phyloP scores from a whole-genome alignment of 2,797 vertebrate species.

The Malurus splendens region DNA sequence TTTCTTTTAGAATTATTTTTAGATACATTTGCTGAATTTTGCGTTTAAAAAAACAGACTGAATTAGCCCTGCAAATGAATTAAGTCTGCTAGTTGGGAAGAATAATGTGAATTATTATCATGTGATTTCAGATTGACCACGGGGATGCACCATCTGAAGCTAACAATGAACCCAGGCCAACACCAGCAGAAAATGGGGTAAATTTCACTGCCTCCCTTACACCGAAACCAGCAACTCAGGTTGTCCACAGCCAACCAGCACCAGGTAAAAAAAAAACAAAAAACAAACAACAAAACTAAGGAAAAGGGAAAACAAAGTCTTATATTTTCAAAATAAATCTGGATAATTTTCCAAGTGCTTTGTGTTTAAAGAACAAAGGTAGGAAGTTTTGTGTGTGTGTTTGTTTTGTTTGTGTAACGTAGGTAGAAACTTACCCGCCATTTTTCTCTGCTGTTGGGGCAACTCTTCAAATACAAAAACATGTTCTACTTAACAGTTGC shows the following conservation, averaged over 20 bases:
- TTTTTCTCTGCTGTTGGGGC: background rate
- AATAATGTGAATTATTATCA: background rate
- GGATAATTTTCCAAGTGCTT: background rate
- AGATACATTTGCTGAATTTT: background rate
- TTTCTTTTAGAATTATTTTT: background rate
- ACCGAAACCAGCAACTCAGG: conserved; percentile 83
- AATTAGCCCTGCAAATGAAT: background rate
- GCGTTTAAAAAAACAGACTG: background rate
- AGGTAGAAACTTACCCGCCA: background rate
- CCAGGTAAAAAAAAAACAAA: conserved; percentile 75
- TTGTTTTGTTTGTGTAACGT: background rate
- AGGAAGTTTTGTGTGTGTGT: too few relatives aligned
- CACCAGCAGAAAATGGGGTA: conserved; percentile 90
- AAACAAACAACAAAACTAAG: background rate
- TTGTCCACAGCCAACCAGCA: conserved; percentile 81
- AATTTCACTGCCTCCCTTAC: conserved; percentile 80
- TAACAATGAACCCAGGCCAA: conserved; percentile 78
- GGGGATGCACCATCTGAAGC: conserved; percentile 81
- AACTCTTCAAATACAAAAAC: background rate
- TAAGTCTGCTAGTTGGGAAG: background rate
- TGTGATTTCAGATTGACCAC: conserved; percentile 78
- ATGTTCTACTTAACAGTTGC: background rate
- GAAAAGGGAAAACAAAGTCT: background rate
- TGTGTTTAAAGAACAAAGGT: background rate
- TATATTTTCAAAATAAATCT: background rate